Evolutionary conservation across 2,113 vertebrate genomes (phyloP), one percentile per base, ranked within the genome.

Genomic region (Pachyramphus minor): DNA sequence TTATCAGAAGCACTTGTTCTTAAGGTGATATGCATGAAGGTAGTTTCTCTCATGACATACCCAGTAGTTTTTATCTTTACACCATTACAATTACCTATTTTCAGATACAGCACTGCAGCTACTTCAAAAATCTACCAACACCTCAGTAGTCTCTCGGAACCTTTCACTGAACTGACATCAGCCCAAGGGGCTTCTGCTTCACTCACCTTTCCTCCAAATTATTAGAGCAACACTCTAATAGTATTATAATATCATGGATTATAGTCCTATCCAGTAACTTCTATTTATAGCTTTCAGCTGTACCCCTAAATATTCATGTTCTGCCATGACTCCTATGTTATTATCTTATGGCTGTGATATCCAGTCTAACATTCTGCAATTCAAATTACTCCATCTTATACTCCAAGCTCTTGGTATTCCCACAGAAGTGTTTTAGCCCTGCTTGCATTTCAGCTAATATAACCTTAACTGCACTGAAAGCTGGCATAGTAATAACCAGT

Each of bases 11-110:
- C 13, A 49, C 6, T 17, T 33, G 8, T 5, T 55, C 47, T 35
- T 44, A 33, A 64, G 6, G 0, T n/a, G 31, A 22, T 30, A 39
- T 2, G 9, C 41, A 68, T 8, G 5, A 64, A 69, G 8, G 24
- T 22, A 44, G 18, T 33, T 41, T 33, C 5, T 42, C 56, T 63
- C 15, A 1, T 45, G 22, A 23, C 1, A 1, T 5, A 6, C 45
- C 33, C 23, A 55, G 9, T 35, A 47, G 63, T 63, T 78, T 82
- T 67, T 10, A 47, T 49, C 16, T 71, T 60, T 15, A 64, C 6
- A 33, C 17, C 25, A n/a, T 8, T 39, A 52, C 11, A 27, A 16
- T 35, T 74, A 50, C 9, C 30, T 22, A 5, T 35, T 71, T 30
- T 44, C 58, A 84, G 39, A 75, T 56, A 15, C 64, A 71, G 45